Evolutionary conservation across 2,797 vertebrate species (phyloP), one percentile per base, ranked within the genome.

Genomic region (Sebastes trivittatus): DNA sequence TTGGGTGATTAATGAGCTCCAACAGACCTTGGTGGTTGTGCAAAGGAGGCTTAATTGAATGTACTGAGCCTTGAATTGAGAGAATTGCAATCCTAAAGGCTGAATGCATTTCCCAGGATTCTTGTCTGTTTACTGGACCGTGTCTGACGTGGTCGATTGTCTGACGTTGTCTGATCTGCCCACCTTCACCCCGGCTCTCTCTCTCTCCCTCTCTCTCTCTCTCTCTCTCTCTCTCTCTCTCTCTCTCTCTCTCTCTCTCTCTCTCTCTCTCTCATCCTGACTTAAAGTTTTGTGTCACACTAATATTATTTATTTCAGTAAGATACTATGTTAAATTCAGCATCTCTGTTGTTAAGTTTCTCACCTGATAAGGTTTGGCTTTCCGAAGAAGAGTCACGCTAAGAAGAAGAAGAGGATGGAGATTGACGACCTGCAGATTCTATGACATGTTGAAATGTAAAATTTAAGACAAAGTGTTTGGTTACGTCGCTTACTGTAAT

Each of bases 401-500:
- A 65, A 84, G 72, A 49, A 54, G 18, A 32, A 18, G 16, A 38
- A 16, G 20, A 77, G 65, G 62, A 77, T 66, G 66, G 55, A 76
- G 78, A 77, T 59, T 29, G 72, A 84, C 25, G 67, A 79, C 60
- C 75, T 80, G 83, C 82, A 84, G 77, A 75, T 78, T 68, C 68
- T 81, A 69, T 72, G 72, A 88, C 80, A 67, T 87, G 82, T 76
- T 78, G 75, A 92, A 88, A 88, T 88, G 88, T 89, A 91, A 93
- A 89, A 87, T 91, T 78, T 58, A 68, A 84, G 83, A 90, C 55
- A 74, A 88, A 93, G 91, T 91, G 93, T 96, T 96, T 94, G 95
- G 95, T 96, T 94, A 95, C 93, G 94, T 96, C 92, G 95, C 95
- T 97, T 95, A 96, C 96, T 97, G 97, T 97, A 97, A 97, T 96